Conservation (phyloP, 1,140 invertebrate genomes). For the Conopomorpha cramerella region DNA sequence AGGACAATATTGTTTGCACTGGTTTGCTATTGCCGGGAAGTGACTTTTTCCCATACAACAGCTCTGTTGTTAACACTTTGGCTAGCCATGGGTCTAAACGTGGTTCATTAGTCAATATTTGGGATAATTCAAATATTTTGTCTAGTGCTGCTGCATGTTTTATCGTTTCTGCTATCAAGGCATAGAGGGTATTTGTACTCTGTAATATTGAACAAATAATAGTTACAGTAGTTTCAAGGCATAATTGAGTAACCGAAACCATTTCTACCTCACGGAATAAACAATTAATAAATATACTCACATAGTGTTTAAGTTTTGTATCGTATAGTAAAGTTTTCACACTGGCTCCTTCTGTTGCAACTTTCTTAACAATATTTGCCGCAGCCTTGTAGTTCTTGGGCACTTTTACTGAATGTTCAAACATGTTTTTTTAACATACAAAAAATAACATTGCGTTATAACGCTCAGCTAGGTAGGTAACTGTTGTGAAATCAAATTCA, state of each 20-base stretch:
- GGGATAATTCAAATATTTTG: slow-evolving; percentile 65
- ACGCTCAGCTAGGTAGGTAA: too few species aligned
- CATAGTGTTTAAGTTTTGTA: slow-evolving; percentile 64
- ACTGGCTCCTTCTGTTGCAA: slow-evolving; percentile 69
- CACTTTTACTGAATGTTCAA: slow-evolving; percentile 75
- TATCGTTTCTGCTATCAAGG: slow-evolving; percentile 73
- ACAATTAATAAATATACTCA: slow-evolving; percentile 20
- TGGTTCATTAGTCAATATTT: slow-evolving; percentile 69
- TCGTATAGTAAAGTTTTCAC: slow-evolving; percentile 74
- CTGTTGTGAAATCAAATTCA: too few species aligned
- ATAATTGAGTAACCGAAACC: slow-evolving; percentile 1
- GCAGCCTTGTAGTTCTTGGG: slow-evolving; percentile 76
- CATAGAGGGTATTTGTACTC: slow-evolving; percentile 73
- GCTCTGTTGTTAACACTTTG: slow-evolving; percentile 77
- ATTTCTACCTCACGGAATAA: too few species aligned
- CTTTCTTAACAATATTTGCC: slow-evolving; percentile 68
- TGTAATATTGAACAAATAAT: slow-evolving; percentile 52
- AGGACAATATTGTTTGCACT: slow-evolving; percentile 67
- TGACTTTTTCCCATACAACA: slow-evolving; percentile 78
- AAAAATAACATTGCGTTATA: background rate
- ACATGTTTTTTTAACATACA: slow-evolving; percentile 38
- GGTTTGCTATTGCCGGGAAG: slow-evolving; percentile 72
- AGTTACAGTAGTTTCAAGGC: too few species aligned
- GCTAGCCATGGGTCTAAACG: slow-evolving; percentile 73
- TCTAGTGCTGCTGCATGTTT: slow-evolving; percentile 69